Percentiles rank a stretch among this genome's conserved stretches.
Conservation (phyloP, 2,797 vertebrate genomes). For the Arvicola amphibius region DNA sequence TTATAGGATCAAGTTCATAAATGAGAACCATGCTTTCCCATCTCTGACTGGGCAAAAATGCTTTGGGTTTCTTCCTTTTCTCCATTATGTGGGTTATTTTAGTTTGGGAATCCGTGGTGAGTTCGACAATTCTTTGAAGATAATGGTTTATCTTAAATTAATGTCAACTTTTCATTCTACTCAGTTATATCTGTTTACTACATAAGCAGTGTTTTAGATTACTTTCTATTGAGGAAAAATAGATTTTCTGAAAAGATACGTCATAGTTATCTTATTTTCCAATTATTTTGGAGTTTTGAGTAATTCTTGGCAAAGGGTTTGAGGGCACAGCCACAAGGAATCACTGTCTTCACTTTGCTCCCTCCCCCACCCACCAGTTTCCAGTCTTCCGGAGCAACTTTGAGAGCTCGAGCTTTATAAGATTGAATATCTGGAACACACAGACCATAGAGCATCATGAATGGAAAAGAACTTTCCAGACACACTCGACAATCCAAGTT, state of each 20-base stretch:
- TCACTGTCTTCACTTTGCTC: not conserved
- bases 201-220: slow-evolving; percentile 51
- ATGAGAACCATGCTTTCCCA: slow-evolving; percentile 30
- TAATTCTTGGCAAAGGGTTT: slow-evolving; percentile 37
- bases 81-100: slow-evolving; percentile 53
- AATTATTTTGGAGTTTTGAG: slow-evolving; percentile 46
- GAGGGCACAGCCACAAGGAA: not conserved
- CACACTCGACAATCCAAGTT: not conserved
- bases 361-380: not conserved
- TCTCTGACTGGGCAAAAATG: slow-evolving; percentile 4
- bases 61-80: not conserved
- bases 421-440: slow-evolving; percentile 5
- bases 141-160: slow-evolving; percentile 52
- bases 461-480: slow-evolving; percentile 25
- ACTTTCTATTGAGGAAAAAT: slow-evolving; percentile 38
- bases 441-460: not conserved
- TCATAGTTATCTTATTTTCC: not conserved
- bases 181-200: not conserved
- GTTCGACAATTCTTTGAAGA: slow-evolving; percentile 45
- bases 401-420: not conserved
- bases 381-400: slow-evolving; percentile 1
- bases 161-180: slow-evolving; percentile 26
- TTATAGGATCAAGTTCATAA: slow-evolving; percentile 43
- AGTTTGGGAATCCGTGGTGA: not conserved
- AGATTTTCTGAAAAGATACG: slow-evolving; percentile 46